Percentiles rank a stretch among this genome's conserved stretches.
Conservation (phyloP, 2,888 invertebrate species). For the Mylabris sibirica region DNA sequence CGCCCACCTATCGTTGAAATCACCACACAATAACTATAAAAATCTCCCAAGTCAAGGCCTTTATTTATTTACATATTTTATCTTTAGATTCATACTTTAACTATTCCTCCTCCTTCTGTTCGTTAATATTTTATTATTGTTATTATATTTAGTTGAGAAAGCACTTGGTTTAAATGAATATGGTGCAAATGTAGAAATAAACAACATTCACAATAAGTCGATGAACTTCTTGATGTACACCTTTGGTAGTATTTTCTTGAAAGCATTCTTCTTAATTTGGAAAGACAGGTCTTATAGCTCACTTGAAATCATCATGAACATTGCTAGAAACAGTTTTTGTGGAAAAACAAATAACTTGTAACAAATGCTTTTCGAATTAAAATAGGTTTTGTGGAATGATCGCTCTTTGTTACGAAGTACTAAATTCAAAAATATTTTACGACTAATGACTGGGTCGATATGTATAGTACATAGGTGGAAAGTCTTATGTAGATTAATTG, state of each 20-base stretch:
- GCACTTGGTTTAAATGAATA: background rate
- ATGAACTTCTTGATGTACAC: constrained; percentile 34
- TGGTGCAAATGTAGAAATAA: constrained; percentile 35
- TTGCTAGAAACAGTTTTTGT: background rate
- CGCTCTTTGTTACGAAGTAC: background rate
- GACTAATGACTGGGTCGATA: background rate
- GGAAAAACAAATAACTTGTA: background rate
- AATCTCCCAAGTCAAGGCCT: background rate
- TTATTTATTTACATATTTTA: constrained; percentile 9
- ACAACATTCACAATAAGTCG: constrained; percentile 38
- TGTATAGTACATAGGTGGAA: constrained; percentile 13
- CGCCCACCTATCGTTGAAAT: constrained; percentile 13
- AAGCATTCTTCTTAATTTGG: constrained; percentile 48
- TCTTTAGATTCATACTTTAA: background rate
- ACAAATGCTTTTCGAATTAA: background rate
- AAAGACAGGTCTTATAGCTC: constrained; percentile 42
- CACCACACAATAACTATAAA: constrained; percentile 9
- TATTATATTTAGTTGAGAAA: background rate
- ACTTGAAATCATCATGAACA: background rate
- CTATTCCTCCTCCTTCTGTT: background rate
- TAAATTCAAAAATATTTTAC: background rate
- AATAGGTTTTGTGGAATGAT: background rate
- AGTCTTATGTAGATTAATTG: constrained; percentile 3
- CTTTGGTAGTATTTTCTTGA: constrained; percentile 38
- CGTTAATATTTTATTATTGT: background rate